Evolutionary conservation across 1,140 invertebrate species (phyloP).

Genomic region (Hylyphantes graminicola): DNA sequence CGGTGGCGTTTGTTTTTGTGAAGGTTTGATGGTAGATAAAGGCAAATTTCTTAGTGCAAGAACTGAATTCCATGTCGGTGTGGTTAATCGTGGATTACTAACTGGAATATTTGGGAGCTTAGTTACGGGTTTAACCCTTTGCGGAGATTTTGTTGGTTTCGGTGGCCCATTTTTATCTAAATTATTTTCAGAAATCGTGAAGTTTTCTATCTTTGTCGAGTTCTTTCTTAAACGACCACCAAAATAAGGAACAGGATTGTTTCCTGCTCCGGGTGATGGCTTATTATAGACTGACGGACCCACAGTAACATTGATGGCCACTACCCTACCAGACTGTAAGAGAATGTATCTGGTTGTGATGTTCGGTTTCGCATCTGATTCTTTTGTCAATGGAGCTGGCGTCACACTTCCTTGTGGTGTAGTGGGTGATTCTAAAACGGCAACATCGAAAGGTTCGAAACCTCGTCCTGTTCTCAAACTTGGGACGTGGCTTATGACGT

Average conservation of each 20-base stretch:
- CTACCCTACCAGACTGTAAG: constrained; percentile 41
- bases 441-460: not conserved
- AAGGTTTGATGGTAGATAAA: too few species aligned
- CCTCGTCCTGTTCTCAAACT: constrained; percentile 1
- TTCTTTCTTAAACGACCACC: constrained; percentile 41
- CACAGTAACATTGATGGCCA: constrained; percentile 46
- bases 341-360: constrained; percentile 48
- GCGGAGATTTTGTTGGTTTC: not conserved
- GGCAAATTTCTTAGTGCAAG: too few species aligned
- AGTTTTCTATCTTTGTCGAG: too few species aligned
- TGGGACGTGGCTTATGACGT: constrained; percentile 26
- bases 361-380: constrained; percentile 7
- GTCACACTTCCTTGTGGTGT: constrained; percentile 17
- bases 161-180: not conserved
- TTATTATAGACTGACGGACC: not conserved
- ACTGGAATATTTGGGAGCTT: too few species aligned
- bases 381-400: not conserved
- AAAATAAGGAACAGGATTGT: constrained; percentile 2
- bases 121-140: not conserved
- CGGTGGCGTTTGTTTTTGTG: too few species aligned
- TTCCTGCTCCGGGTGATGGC: not conserved
- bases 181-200: not conserved
- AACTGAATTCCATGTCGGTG: too few species aligned
- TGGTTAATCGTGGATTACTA: too few species aligned
- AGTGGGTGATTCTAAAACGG: constrained; percentile 18